Evolutionary conservation across 2,888 invertebrate species (phyloP).

Genomic region (Dermolepida albohirtum): DNA sequence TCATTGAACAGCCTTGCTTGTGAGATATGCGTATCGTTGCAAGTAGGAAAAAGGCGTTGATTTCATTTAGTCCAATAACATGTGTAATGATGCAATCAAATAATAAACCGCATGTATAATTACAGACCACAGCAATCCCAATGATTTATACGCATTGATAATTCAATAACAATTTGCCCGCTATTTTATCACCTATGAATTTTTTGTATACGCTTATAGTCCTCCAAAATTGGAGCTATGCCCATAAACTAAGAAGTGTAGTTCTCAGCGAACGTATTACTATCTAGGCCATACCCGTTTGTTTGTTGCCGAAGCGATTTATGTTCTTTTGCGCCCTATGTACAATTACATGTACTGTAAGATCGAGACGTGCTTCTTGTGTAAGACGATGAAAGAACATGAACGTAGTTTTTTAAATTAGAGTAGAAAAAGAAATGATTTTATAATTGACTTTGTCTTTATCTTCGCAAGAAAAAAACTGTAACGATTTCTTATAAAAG

Average conservation of each 20-base stretch:
- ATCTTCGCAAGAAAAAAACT: constrained; percentile 18
- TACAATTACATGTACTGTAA: constrained; percentile 5
- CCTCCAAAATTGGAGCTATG: constrained; percentile 25
- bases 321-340: constrained; percentile 5
- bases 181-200: constrained; percentile 23
- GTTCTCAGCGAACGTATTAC: constrained; percentile 10
- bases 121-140: constrained; percentile 3
- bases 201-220: constrained; percentile 20
- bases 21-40: constrained; percentile 1
- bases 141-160: neutral
- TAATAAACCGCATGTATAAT: constrained; percentile 20
- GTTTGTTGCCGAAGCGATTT: constrained; percentile 11
- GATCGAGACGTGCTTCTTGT: constrained; percentile 7
- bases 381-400: constrained; percentile 28
- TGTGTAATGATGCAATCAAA: constrained; percentile 5
- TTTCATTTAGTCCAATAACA: constrained; percentile 11
- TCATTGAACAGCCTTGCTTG: constrained; percentile 17
- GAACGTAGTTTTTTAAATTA: neutral
- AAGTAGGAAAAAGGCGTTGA: constrained; percentile 22
- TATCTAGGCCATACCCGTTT: constrained; percentile 23
- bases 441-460: constrained; percentile 28
- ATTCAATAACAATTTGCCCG: constrained; percentile 12
- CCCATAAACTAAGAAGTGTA: constrained; percentile 24
- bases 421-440: constrained; percentile 20
- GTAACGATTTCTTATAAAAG: constrained; percentile 24